phyloP scores from a whole-genome alignment of 2,797 vertebrate species.

The Pangasius krempfi region DNA sequence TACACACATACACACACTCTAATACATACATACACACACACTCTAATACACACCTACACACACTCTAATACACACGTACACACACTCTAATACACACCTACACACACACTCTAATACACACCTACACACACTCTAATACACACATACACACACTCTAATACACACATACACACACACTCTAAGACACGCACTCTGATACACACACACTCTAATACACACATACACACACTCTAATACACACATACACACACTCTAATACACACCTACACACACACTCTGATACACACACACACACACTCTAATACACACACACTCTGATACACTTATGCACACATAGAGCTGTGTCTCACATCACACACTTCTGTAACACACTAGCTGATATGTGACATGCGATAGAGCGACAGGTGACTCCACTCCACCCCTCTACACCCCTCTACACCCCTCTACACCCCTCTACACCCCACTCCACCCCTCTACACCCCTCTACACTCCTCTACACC shows the following conservation, averaged over 20 bases:
- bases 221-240: no score
- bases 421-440: background rate
- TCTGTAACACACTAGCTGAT: background rate
- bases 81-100: background rate
- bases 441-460: no score
- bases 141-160: no score
- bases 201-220: no score
- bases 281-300: no score
- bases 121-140: no score
- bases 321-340: no score
- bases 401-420: background rate
- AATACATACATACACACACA: background rate
- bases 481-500: background rate
- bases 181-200: background rate
- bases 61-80: background rate
- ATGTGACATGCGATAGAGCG: no score
- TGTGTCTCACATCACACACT: background rate
- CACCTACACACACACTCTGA: no score
- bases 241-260: no score
- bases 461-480: background rate
- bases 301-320: no score
- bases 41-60: background rate
- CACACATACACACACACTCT: background rate
- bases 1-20: background rate
- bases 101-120: no score